These are phyloP conservation scores for Cephus pygmeus DNA, from an alignment of 2,888 invertebrate species.

Conservation along the genomic window DNA sequence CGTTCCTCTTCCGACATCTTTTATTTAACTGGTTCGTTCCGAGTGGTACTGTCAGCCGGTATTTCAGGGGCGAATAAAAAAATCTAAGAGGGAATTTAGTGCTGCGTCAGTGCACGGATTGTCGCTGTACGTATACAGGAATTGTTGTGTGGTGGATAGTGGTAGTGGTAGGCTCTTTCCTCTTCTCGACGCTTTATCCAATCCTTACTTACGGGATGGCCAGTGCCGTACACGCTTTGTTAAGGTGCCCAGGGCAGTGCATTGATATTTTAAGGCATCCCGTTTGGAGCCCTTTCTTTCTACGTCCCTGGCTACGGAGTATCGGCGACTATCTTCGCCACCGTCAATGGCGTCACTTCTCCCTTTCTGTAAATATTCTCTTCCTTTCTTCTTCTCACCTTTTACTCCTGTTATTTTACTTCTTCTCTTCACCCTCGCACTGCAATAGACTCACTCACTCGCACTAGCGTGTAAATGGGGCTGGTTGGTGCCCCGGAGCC, in stretches of 20 bases:
- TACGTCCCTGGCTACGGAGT: neutral
- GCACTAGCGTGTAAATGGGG: slow-evolving; percentile 12
- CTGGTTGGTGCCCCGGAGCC: neutral
- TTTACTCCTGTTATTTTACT: slow-evolving; percentile 1
- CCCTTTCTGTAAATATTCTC: slow-evolving; percentile 1
- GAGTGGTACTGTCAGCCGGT: slow-evolving; percentile 47
- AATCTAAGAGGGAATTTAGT: slow-evolving; percentile 52
- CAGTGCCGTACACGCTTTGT: neutral
- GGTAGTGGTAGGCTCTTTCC: neutral
- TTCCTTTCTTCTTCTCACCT: slow-evolving; percentile 5
- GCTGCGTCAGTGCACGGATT: slow-evolving; percentile 43
- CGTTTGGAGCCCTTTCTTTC: neutral
- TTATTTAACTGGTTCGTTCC: slow-evolving; percentile 45
- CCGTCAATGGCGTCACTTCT: neutral
- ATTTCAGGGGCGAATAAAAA: slow-evolving; percentile 47
- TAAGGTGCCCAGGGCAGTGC: neutral
- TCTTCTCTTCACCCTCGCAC: slow-evolving; percentile 10
- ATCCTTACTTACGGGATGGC: neutral
- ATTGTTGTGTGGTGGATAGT: neutral
- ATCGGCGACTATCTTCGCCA: neutral
- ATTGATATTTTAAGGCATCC: neutral
- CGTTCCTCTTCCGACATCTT: slow-evolving; percentile 35
- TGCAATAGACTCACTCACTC: slow-evolving; percentile 23
- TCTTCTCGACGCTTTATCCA: neutral
- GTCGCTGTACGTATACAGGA: neutral